These are phyloP conservation scores for Enhydra lutris DNA, from an alignment of 2,113 vertebrate genomes.

Conservation along the genomic window DNA sequence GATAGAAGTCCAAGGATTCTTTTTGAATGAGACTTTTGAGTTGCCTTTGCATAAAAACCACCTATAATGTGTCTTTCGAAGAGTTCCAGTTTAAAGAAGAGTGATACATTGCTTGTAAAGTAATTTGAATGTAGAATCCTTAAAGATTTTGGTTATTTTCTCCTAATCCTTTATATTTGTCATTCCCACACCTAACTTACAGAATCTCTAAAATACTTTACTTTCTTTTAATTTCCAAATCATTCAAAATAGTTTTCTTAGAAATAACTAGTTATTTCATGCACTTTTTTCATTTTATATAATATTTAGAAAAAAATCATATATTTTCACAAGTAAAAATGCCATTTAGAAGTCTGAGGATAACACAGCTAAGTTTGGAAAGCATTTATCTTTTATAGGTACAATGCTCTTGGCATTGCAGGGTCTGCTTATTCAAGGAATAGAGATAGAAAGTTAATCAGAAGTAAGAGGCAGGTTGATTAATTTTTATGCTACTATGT, in stretches of 20 bases:
- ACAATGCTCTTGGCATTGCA: neutral
- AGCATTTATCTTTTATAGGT: neutral
- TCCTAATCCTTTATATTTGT: neutral
- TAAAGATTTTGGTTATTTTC: neutral
- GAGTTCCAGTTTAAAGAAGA: neutral
- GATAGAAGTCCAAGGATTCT: neutral
- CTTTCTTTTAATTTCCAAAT: neutral
- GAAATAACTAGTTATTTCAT: neutral
- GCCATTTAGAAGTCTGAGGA: neutral
- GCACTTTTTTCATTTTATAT: neutral
- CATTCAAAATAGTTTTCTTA: neutral
- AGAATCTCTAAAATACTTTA: neutral
- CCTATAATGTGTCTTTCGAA: neutral
- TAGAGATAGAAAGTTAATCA: neutral
- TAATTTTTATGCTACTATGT: neutral
- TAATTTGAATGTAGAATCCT: neutral
- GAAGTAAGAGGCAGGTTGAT: neutral
- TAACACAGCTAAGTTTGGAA: neutral
- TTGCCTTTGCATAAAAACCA: neutral
- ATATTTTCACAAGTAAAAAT: neutral
- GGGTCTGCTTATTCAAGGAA: neutral
- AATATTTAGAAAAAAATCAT: neutral
- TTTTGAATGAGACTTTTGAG: neutral
- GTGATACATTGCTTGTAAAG: neutral
- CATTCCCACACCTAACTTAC: neutral